Conservation (phyloP, 2,113 vertebrate genomes). For the Strix aluco region DNA sequence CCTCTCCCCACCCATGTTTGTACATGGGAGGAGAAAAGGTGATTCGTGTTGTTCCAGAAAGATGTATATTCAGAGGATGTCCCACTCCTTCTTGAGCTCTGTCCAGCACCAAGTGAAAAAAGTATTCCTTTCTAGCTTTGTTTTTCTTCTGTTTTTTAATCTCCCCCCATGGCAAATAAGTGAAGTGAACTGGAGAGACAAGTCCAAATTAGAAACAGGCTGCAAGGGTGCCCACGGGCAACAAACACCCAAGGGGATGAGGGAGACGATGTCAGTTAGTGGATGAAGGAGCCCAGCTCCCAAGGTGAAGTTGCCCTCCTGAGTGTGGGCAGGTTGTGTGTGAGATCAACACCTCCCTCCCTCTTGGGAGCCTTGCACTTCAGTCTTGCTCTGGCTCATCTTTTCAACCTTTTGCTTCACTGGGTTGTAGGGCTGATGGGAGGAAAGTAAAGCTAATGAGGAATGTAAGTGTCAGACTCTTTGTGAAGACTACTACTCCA, state of each 20-base stretch:
- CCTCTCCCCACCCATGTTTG: neutral
- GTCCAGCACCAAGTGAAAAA: neutral
- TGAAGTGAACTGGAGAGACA: constrained; percentile 22
- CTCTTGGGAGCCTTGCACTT: neutral
- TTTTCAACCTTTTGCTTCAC: neutral
- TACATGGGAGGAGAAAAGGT: neutral
- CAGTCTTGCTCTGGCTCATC: neutral
- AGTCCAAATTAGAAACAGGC: constrained; percentile 33
- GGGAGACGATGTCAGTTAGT: neutral
- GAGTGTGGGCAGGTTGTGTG: too few species aligned
- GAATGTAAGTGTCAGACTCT: neutral
- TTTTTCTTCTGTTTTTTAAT: neutral
- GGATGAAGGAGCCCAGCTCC: neutral
- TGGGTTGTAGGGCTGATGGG: neutral
- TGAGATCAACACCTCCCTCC: neutral
- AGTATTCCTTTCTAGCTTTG: neutral
- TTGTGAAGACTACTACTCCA: neutral
- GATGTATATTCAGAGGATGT: neutral
- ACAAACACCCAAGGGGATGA: neutral
- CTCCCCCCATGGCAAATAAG: neutral
- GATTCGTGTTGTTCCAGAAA: neutral
- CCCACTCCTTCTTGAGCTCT: neutral
- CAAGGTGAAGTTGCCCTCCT: neutral
- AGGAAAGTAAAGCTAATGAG: neutral
- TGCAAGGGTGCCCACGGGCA: neutral